Evolutionary conservation across 2,797 vertebrate species (phyloP).

Genomic region (Microctenopoma lineatum): DNA sequence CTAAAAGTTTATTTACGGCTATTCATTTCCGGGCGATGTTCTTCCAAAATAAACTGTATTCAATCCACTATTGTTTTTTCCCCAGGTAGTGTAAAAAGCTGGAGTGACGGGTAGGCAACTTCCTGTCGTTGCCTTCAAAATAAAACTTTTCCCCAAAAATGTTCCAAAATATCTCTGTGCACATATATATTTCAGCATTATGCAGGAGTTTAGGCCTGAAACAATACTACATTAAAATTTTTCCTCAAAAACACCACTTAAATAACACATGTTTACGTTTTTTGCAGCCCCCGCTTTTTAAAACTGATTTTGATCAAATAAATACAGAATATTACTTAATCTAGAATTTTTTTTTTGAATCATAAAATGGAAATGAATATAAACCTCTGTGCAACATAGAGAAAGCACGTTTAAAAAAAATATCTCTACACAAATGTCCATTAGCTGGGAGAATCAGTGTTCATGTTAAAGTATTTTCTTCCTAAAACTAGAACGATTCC

Average conservation of each 20-base stretch:
- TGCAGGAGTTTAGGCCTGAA: background rate
- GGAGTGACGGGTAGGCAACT: background rate
- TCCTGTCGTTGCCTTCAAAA: slow-evolving; percentile 15
- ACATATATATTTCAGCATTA: background rate
- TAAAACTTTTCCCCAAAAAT: slow-evolving; percentile 11
- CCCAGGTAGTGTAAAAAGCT: background rate
- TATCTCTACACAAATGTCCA: background rate
- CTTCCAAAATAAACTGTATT: slow-evolving; percentile 35
- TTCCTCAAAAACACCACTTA: too few relatives aligned
- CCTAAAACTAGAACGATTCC: background rate
- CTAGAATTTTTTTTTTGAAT: too few relatives aligned
- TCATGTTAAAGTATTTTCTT: background rate
- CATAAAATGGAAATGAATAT: too few relatives aligned
- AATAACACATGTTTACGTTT: too few relatives aligned
- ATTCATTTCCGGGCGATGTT: slow-evolving; percentile 15
- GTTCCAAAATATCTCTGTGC: background rate
- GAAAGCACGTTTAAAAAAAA: background rate
- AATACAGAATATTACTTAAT: too few relatives aligned
- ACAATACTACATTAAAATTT: too few relatives aligned
- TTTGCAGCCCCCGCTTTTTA: too few relatives aligned
- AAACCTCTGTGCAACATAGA: too few relatives aligned
- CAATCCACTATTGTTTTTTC: accelerated
- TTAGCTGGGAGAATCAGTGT: slow-evolving; percentile 1
- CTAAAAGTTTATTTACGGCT: slow-evolving; percentile 9
- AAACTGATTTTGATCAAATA: too few relatives aligned